Evolutionary conservation across 2,797 vertebrate species (phyloP).

Genomic region (Miichthys miiuy): DNA sequence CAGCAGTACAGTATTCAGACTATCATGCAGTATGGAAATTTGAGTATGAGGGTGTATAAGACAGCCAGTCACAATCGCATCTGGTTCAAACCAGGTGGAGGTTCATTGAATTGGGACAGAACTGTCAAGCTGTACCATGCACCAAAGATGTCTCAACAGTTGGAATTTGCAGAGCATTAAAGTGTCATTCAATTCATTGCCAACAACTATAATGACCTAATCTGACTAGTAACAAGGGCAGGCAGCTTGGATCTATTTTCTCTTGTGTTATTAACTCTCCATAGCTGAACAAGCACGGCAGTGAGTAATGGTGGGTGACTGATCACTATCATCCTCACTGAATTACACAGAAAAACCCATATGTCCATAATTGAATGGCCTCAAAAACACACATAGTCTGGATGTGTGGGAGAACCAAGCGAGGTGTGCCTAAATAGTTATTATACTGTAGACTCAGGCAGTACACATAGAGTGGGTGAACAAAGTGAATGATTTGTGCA

Average conservation of each 20-base stretch:
- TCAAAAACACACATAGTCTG: constrained; percentile 34
- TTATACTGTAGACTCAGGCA: not conserved
- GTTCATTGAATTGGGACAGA: not conserved
- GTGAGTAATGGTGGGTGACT: constrained; percentile 61
- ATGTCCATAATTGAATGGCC: constrained; percentile 32
- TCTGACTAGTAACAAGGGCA: constrained; percentile 36
- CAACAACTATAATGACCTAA: constrained; percentile 24
- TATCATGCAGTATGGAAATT: not conserved
- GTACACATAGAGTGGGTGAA: constrained; percentile 18
- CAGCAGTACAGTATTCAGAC: not conserved
- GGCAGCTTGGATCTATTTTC: constrained; percentile 41
- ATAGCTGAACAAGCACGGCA: constrained; percentile 38
- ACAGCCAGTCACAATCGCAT: constrained; percentile 5
- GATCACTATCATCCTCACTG: constrained; percentile 40
- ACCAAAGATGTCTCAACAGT: constrained; percentile 13
- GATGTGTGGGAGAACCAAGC: constrained; percentile 28
- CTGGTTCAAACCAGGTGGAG: not conserved
- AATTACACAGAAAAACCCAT: constrained; percentile 39
- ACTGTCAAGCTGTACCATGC: constrained; percentile 1
- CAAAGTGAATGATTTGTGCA: constrained; percentile 25
- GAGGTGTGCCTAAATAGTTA: constrained; percentile 34
- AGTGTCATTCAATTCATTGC: constrained; percentile 41
- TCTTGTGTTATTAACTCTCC: constrained; percentile 42
- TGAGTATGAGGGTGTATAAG: not conserved
- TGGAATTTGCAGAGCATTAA: constrained; percentile 25